Percentiles rank a stretch among this genome's conserved stretches.
Conservation (phyloP, 2,888 invertebrate genomes). For the Eristalinus sepulchralis region DNA sequence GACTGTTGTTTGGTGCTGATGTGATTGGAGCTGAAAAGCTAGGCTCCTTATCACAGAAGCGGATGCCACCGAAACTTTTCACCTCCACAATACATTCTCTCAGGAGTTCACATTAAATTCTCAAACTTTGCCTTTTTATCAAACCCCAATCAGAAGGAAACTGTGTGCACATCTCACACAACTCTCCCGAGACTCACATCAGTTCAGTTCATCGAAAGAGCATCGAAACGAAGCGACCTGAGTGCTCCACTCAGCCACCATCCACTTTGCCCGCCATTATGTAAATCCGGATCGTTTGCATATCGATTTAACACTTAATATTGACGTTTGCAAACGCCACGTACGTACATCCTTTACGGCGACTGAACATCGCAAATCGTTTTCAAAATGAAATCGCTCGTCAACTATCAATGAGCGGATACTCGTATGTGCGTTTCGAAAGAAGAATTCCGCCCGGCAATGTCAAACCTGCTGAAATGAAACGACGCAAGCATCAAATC, state of each 20-base stretch:
- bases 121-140: no score
- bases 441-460: slow-evolving; percentile 4
- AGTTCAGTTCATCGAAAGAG: not conserved
- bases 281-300: not conserved
- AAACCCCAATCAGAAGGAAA: no score
- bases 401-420: slow-evolving; percentile 38
- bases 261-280: not conserved
- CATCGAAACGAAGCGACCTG: not conserved
- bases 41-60: no score
- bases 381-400: slow-evolving; percentile 48
- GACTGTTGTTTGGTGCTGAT: no score
- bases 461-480: slow-evolving; percentile 19
- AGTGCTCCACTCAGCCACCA: not conserved
- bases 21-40: no score
- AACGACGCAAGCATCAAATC: slow-evolving; percentile 25
- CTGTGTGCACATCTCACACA: not conserved
- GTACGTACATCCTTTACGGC: slow-evolving; percentile 29
- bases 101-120: no score
- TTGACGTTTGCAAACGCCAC: not conserved
- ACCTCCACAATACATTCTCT: no score
- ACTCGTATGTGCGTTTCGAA: slow-evolving; percentile 4
- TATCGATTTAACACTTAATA: not conserved
- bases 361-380: slow-evolving; percentile 42
- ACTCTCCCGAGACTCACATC: not conserved
- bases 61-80: no score